These are phyloP conservation scores for Eidolon dupreanum DNA, from an alignment of 2,797 vertebrate species.

Conservation along the genomic window DNA sequence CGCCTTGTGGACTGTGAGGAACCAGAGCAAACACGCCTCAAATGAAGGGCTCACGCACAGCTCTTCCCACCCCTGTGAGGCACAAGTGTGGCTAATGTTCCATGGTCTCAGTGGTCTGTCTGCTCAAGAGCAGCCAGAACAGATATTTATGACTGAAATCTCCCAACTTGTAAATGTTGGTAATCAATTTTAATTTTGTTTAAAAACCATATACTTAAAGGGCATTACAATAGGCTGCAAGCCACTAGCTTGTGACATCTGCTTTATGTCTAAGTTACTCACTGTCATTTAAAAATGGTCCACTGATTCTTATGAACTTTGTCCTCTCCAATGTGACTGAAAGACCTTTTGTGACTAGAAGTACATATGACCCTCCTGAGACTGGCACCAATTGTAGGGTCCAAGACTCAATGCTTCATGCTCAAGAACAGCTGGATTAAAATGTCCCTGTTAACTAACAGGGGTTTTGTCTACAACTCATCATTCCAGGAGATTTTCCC, in stretches of 20 bases:
- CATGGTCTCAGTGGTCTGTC: neutral
- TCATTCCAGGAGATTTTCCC: neutral
- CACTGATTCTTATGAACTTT: neutral
- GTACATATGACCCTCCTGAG: neutral
- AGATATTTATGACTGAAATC: neutral
- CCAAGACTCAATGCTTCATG: accelerated
- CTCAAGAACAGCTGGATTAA: neutral
- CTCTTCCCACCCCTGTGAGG: accelerated
- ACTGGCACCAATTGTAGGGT: neutral
- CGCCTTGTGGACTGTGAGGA: accelerated
- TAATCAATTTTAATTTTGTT: neutral
- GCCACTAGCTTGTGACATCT: neutral
- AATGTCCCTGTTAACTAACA: neutral
- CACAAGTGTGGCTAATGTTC: accelerated
- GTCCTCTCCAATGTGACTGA: neutral
- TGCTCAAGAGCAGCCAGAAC: neutral
- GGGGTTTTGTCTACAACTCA: neutral
- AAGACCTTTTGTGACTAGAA: constrained; percentile 46
- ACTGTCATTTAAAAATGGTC: neutral
- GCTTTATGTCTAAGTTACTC: neutral
- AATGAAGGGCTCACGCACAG: neutral
- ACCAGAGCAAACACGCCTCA: accelerated
- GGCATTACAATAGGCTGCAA: neutral
- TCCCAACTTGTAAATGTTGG: neutral
- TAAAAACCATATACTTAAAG: neutral